A percentile compares a stretch with the other conserved stretches of the same genome.
These are phyloP conservation scores for Xenopus petersii DNA, from an alignment of 2,797 vertebrate species.

Conservation along the genomic window DNA sequence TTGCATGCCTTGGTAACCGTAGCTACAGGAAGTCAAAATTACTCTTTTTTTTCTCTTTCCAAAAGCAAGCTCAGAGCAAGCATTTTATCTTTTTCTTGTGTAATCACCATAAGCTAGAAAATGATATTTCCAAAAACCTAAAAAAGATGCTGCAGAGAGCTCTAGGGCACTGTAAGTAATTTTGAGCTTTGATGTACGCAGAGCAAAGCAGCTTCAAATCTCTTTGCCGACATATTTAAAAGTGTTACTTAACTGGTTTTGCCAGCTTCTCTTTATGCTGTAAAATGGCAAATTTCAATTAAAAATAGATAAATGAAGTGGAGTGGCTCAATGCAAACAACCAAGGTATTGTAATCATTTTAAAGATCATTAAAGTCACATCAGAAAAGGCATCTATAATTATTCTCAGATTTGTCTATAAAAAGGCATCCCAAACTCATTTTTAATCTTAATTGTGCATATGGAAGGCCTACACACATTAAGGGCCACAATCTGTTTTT, in stretches of 20 bases:
- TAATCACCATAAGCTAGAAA: slow-evolving; percentile 68
- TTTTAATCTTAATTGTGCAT: no score
- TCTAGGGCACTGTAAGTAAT: slow-evolving; percentile 61
- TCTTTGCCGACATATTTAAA: slow-evolving; percentile 58
- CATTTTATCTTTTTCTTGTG: slow-evolving; percentile 64
- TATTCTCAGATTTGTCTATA: no score
- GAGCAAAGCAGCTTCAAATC: slow-evolving; percentile 47
- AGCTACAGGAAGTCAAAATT: slow-evolving; percentile 59
- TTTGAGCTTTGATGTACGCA: slow-evolving; percentile 66
- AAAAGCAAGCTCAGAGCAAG: slow-evolving; percentile 61
- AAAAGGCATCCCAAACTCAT: no score
- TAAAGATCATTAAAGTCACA: no score
- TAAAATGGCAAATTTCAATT: no score
- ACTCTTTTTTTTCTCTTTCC: slow-evolving; percentile 60
- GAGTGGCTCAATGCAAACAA: no score
- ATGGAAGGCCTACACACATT: no score
- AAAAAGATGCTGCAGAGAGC: slow-evolving; percentile 68
- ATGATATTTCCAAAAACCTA: slow-evolving; percentile 69
- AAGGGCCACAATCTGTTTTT: no score
- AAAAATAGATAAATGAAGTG: no score
- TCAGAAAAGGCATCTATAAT: no score
- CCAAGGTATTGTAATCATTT: no score
- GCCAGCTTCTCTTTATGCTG: neutral
- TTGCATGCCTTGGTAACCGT: slow-evolving; percentile 56
- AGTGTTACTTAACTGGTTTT: slow-evolving; percentile 56